Evolutionary conservation across 2,888 invertebrate species (phyloP).

Genomic region (Lasius fuliginosus): DNA sequence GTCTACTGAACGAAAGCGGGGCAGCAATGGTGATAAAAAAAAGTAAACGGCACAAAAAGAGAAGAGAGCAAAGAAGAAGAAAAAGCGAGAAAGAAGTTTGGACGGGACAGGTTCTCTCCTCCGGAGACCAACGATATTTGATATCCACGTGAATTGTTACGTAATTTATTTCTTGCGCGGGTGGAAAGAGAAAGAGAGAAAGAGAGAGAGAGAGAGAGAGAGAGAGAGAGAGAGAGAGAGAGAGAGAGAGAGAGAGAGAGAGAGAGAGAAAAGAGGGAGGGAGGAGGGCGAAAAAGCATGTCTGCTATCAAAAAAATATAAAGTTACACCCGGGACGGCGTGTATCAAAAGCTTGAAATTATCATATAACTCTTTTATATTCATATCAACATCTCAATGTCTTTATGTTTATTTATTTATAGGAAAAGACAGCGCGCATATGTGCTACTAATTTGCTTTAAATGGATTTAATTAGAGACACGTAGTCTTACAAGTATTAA

Average conservation of each 20-base stretch:
- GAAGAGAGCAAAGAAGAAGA: neutral
- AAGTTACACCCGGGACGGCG: neutral
- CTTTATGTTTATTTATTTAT: neutral
- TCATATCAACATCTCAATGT: neutral
- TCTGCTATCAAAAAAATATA: neutral
- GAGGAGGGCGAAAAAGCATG: neutral
- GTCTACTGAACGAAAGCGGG: slow-evolving; percentile 15
- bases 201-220: neutral
- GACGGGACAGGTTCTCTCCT: slow-evolving; percentile 27
- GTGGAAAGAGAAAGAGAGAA: neutral
- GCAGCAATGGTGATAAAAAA: neutral
- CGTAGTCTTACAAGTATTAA: neutral
- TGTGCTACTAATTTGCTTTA: neutral
- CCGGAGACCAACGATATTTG: slow-evolving; percentile 11
- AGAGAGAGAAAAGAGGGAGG: neutral
- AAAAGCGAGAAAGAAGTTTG: neutral
- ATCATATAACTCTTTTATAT: neutral
- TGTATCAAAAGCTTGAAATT: slow-evolving; percentile 4
- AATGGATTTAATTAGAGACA: neutral
- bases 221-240: neutral
- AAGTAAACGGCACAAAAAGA: neutral
- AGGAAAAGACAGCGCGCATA: neutral
- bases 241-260: neutral
- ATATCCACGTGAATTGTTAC: slow-evolving; percentile 50
- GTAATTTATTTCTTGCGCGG: slow-evolving; percentile 35